Evolutionary conservation across 2,797 vertebrate genomes (phyloP), one percentile per base, ranked within the genome.

Genomic region (Neostethus bicornis): DNA sequence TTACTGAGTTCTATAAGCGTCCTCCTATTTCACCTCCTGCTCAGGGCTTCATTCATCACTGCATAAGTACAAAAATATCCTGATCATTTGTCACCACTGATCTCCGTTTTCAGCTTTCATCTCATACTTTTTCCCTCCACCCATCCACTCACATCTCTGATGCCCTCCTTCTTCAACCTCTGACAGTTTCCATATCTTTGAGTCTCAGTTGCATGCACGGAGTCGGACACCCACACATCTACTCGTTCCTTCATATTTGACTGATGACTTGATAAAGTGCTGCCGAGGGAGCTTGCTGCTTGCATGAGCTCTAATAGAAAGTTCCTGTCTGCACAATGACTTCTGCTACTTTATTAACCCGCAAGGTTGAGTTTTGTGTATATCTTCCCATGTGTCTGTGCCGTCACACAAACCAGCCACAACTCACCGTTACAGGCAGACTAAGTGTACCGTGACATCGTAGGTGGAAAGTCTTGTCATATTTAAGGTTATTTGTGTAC

Each of bases 71-170:
- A 37, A 74, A 89, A 89, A 89, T 86, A 89, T 79, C 83, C 75
- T 51, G 52, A 78, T 82, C 79, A 24, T 90, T 88, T 87, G 86
- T 89, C 86, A 84, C 61, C 43, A 5, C 69, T 63, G 77, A 81
- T 85, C 64, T 61, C 23, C 5, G 25, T 43, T 50, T 62, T 64
- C 72, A 66, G 56, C 63, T 61, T 77, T 76, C 75, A 73, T 77
- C 74, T 79, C 56, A 29, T 26, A 31, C 34, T 64, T 41, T 49
- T 57, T 46, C 44, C 34, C 28, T 24, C 35, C 24, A 20, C 34
- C 53, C 39, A 1, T 65, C 55, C 76, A 46, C 69, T 61, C 17
- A 16, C 67, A 57, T 62, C 53, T 50, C 41, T 64, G 63, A 56
- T 58, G 32, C 75, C 55, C 71, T 83, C 48, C 75, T 58, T 34